These are phyloP conservation scores for Cryptotermes secundus DNA, from an alignment of 1,140 invertebrate genomes.

Conservation along the genomic window DNA sequence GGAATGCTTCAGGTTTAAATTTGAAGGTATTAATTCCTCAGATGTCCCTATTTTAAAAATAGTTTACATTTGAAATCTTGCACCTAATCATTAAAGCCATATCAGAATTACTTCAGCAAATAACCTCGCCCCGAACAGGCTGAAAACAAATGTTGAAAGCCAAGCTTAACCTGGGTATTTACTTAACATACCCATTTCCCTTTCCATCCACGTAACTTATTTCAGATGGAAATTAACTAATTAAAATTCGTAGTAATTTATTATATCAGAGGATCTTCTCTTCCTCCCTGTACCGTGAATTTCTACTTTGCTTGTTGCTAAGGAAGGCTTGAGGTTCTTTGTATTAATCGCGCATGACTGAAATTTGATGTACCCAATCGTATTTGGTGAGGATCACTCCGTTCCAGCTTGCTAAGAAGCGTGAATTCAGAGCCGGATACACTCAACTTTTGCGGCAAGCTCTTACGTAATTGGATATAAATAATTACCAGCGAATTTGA, in stretches of 20 bases:
- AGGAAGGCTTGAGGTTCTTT: background rate
- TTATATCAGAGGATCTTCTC: background rate
- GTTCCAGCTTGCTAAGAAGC: background rate
- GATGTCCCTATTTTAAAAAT: background rate
- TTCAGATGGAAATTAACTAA: background rate
- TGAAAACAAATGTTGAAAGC: background rate
- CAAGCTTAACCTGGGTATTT: background rate
- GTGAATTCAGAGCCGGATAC: background rate
- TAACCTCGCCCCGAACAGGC: background rate
- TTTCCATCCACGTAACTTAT: background rate
- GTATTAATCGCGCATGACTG: background rate
- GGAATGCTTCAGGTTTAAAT: no score
- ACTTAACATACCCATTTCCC: background rate
- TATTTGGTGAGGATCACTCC: background rate
- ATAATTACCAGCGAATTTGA: background rate
- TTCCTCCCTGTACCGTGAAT: background rate
- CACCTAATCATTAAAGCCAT: background rate
- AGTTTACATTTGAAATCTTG: background rate
- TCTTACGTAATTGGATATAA: background rate
- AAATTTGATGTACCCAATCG: background rate
- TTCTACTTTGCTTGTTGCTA: background rate
- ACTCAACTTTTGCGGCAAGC: background rate
- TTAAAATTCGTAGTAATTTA: constrained; percentile 2
- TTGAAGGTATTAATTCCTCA: background rate
- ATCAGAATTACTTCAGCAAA: background rate